Conservation (phyloP, 2,113 vertebrate genomes). For the Craseonycteris thonglongyai region DNA sequence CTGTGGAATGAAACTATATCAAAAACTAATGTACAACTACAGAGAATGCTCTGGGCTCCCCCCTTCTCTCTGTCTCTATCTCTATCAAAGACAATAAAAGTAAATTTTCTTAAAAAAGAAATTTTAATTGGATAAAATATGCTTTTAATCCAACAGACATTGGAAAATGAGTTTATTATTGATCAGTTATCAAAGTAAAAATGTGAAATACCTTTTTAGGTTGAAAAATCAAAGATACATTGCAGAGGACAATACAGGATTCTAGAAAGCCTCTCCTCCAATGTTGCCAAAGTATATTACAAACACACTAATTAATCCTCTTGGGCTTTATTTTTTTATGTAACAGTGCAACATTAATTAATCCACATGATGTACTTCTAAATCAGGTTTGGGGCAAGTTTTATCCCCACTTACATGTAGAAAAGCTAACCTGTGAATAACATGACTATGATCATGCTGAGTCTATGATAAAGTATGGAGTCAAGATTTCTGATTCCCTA, state of each 20-base stretch:
- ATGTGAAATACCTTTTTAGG: not conserved
- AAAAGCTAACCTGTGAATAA: not conserved
- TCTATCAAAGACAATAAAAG: too few relatives aligned
- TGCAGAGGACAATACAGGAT: not conserved
- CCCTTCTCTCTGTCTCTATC: too few relatives aligned
- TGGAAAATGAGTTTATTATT: not conserved
- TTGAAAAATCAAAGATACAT: not conserved
- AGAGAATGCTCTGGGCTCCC: too few relatives aligned
- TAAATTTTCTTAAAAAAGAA: too few relatives aligned
- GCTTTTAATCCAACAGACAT: not conserved
- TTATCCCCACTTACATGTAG: not conserved
- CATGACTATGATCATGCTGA: not conserved
- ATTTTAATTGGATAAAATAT: not conserved
- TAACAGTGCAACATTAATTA: slow-evolving; percentile 33
- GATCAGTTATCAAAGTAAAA: not conserved
- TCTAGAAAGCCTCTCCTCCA: not conserved
- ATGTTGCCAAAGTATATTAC: not conserved
- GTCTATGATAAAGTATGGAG: not conserved
- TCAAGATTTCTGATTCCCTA: not conserved
- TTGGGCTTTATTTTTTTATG: not conserved
- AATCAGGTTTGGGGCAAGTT: not conserved
- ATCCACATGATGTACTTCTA: not conserved
- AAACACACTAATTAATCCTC: slow-evolving; percentile 60
- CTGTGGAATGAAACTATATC: too few relatives aligned
- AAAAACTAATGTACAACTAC: too few relatives aligned